Evolutionary conservation across 2,113 vertebrate genomes (phyloP), one percentile per base, ranked within the genome.

Genomic region (Hypomesus transpacificus): DNA sequence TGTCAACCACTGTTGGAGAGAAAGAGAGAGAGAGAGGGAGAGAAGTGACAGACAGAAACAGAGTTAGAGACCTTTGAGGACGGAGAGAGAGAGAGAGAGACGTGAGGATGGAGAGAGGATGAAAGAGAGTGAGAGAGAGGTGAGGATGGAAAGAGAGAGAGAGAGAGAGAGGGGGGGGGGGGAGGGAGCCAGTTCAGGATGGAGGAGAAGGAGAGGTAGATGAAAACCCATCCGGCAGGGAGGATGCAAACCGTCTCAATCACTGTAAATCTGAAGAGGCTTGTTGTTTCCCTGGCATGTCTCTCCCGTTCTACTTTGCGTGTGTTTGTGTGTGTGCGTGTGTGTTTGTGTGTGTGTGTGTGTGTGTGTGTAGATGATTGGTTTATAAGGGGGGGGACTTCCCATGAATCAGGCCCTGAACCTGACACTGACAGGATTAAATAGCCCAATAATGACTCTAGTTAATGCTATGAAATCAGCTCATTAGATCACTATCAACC

Each of bases 391-490:
- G 18, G 21, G 34, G 21, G 71, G 64, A 74, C 54, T 74, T 74
- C 67, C 71, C 71, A 68, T 24, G 16, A 59, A 52, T 66, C 39
- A 26, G 57, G 63, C 31, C 64, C 67, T 58, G 16, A 73, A 53
- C 21, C 6, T 65, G 62, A 59, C 52, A 28, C 46, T 67, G 58
- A 69, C 58, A 58, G 28, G 28, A 28, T 59, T 69, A 21, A 59
- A 52, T 21, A 39, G 20, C 17, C 24, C 69, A 61, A 16, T 70
- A 61, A 70, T 69, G 34, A 58, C 56, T 46, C 57, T 58, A 3
- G 22, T 59, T 21, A 59, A 20, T 21, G 53, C 56, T 69, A 56
- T n/a, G 21, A 34, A 20, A 28, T 69, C 22, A 8, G 18, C 14
- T 57, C 54, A 69, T 34, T 20, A 58, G 54, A 58, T 69, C 4